Conservation (phyloP, 1,140 invertebrate species). For the Drosophila malerkotliana region DNA sequence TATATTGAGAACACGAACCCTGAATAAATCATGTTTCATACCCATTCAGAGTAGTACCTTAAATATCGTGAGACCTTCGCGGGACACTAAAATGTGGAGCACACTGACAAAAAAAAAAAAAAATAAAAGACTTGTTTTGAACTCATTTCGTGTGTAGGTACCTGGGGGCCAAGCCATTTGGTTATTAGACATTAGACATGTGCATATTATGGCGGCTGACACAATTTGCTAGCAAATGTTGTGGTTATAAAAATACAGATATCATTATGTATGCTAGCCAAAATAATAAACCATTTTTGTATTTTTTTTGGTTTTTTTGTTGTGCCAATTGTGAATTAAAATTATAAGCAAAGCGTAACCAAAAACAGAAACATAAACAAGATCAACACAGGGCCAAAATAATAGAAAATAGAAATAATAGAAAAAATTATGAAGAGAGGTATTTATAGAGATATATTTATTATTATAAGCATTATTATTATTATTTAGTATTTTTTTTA, state of each 20-base stretch:
- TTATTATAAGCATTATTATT: too few species aligned
- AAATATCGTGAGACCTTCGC: conserved; percentile 31
- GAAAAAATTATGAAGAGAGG: too few species aligned
- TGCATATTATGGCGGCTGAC: conserved; percentile 38
- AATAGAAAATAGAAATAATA: not conserved
- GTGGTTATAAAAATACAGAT: conserved; percentile 41
- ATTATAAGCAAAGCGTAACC: conserved; percentile 46
- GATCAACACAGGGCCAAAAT: conserved; percentile 3
- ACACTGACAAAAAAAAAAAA: conserved; percentile 8
- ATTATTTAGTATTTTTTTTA: too few species aligned
- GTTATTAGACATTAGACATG: conserved; percentile 19
- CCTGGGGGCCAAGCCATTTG: conserved; percentile 44
- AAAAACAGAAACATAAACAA: conserved; percentile 6
- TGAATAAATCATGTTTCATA: conserved; percentile 17
- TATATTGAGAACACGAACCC: not conserved
- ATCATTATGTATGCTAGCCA: conserved; percentile 64
- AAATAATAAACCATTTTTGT: conserved; percentile 51
- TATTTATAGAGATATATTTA: too few species aligned
- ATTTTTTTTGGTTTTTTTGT: conserved; percentile 19
- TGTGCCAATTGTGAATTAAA: conserved; percentile 60
- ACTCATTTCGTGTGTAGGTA: conserved; percentile 22
- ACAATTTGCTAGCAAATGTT: conserved; percentile 41
- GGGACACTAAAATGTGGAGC: conserved; percentile 16
- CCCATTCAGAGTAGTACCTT: conserved; percentile 19
- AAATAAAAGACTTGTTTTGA: conserved; percentile 22